Evolutionary conservation across 2,888 invertebrate species (phyloP), one percentile per base, ranked within the genome.

Genomic region (Lamproptera curius): DNA sequence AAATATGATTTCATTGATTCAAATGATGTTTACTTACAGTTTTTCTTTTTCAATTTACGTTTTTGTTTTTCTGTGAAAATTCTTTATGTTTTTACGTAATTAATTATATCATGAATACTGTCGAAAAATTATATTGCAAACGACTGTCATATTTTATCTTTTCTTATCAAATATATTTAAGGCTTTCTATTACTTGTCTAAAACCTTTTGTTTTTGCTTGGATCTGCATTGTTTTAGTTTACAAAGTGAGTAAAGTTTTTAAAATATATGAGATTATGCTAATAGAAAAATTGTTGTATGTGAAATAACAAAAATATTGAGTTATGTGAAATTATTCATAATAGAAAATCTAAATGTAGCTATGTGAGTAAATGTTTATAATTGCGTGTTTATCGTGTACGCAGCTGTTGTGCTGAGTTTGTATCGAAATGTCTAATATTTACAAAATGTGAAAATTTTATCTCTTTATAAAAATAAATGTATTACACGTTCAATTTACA

Each of bases 391-490:
- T 70, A 63, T 58, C 63, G 62, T 68, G 64, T 69, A 71, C 68
- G 67, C 69, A 65, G 65, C 68, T 61, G 61, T 72, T 65, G 61
- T 69, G 69, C 70, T 71, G 69, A 66, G 64, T 75, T 71, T 76
- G 72, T 79, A 78, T 68, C 65, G 57, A 74, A 74, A 72, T 77
- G 73, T 83, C 78, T 83, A 75, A 75, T 81, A 81, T 81, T 80
- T 82, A 85, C 82, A 83, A 82, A 70, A 81, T 78, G 80, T 83
- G 80, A 76, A 31, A 77, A 82, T 80, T 83, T 82, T 84, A 84
- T 84, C 83, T 84, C 84, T 84, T 82, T 83, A 81, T 82, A 77
- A 75, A 23, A 76, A 82, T 83, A 79, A 83, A 82, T 85, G 83
- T 85, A 84, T 81, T 82, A 82, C 75, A 79, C 75, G 79, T 79